Conservation (phyloP, 92 coral and sea anemone genomes). For the Epizoanthus illoricatus region DNA sequence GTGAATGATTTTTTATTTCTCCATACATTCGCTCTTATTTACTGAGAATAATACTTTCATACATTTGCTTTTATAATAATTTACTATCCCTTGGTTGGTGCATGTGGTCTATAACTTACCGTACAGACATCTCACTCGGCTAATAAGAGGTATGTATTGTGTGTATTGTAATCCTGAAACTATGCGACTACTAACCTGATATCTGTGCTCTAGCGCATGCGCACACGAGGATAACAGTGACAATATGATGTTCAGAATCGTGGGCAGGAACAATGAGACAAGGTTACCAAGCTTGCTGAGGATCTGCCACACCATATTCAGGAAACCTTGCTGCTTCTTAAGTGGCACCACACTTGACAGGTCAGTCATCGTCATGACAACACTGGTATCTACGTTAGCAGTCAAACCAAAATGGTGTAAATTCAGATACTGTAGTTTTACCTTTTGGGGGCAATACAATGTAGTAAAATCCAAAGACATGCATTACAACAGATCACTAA, state of each 20-base stretch:
- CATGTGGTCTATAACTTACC: too few relatives aligned
- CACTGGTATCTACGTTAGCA: not conserved
- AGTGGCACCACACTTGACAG: conserved; percentile 80
- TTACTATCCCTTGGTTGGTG: too few relatives aligned
- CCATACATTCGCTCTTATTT: too few relatives aligned
- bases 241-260: conserved; percentile 74
- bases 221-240: conserved; percentile 76
- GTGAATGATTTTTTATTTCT: too few relatives aligned
- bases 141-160: too few relatives aligned
- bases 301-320: conserved; percentile 81
- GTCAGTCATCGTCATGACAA: conserved; percentile 28
- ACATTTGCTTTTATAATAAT: too few relatives aligned
- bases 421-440: not conserved
- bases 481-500: too few relatives aligned
- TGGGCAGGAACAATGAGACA: conserved; percentile 62
- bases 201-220: conserved; percentile 74
- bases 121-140: too few relatives aligned
- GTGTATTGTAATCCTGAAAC: too few relatives aligned
- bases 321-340: conserved; percentile 88
- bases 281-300: conserved; percentile 68
- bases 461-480: too few relatives aligned
- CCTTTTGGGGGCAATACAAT: too few relatives aligned
- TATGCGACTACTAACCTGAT: conserved; percentile 57
- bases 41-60: too few relatives aligned
- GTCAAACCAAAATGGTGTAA: not conserved